These are phyloP conservation scores for Daubentonia madagascariensis DNA, from an alignment of 2,113 vertebrate species.

Conservation along the genomic window DNA sequence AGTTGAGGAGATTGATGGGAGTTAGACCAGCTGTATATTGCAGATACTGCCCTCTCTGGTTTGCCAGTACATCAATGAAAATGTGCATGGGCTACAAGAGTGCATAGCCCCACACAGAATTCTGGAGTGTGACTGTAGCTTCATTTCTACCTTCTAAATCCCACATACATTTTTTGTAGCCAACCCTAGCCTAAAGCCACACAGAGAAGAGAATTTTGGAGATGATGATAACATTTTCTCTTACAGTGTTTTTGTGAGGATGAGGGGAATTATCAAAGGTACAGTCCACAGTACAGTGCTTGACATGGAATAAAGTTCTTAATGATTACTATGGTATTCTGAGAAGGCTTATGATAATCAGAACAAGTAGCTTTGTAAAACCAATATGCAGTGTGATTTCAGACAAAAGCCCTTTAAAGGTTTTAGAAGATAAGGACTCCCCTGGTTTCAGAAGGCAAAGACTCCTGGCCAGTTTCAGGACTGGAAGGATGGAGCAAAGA, in stretches of 20 bases:
- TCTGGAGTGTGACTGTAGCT: neutral
- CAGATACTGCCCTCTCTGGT: neutral
- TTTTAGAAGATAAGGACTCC: neutral
- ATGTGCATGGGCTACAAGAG: fast-evolving
- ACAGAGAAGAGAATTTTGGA: neutral
- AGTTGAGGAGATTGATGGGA: neutral
- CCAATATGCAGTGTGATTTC: neutral
- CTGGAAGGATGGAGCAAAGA: neutral
- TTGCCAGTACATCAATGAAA: neutral
- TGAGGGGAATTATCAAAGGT: neutral
- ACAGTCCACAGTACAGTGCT: neutral
- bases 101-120: neutral
- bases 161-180: neutral
- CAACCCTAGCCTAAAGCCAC: neutral
- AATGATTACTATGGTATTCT: neutral
- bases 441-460: neutral
- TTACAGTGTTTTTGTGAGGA: neutral
- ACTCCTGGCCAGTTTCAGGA: neutral
- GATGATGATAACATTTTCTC: neutral
- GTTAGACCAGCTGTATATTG: neutral
- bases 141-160: neutral
- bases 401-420: neutral
- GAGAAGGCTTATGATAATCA: neutral
- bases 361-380: neutral
- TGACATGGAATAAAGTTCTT: neutral